Base-by-base conservation (phyloP, 2,888 invertebrate species). In the Perizoma flavofasciatum region DNA sequence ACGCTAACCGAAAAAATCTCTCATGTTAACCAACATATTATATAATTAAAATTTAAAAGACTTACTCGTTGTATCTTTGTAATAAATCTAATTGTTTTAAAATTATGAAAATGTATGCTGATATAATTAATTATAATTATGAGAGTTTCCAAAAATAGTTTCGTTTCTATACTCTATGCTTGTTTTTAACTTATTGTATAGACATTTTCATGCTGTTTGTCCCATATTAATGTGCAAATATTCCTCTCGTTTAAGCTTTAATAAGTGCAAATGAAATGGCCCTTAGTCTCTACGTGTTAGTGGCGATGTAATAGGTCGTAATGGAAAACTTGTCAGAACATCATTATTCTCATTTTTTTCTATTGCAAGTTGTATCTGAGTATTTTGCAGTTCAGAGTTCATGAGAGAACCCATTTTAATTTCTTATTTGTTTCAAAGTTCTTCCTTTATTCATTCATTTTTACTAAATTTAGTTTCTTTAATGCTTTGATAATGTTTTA, bases 231-330 rank as follows among this genome's bases (percentile, higher is more conserved):
- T 39, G 49, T 6, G 49, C 11, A 55, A 56, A 63, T 47, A 39
- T 55, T 49, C 33, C 41, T 44, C 22, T 63, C 47, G 47, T 48
- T 59, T 52, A 5, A 10, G 56, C 35, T 40, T 59, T 63, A 63
- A 34, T 49, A 47, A 51, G 50, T 43, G 34, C 50, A 49, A 37
- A 40, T 54, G 35, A 46, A 51, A 59, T 43, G 48, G 54, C 46
- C 37, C 34, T 52, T 10, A 37, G 8, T 37, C 0, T n/a, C 11
- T 54, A 62, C 60, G 60, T 64, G 59, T 54, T 58, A 52, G 60
- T 55, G 51, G 45, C 34, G 8, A 44, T 40, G 56, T 53, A 50
- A 53, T 56, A 51, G 48, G 51, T 33, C 39, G 41, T 59, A 37
- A 44, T 52, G 53, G 59, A 39, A 51, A 48, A 22, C 47, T 44